Evolutionary conservation across 2,888 invertebrate genomes (phyloP), one percentile per base, ranked within the genome.

Genomic region (Synanthedon andrenaeformis): DNA sequence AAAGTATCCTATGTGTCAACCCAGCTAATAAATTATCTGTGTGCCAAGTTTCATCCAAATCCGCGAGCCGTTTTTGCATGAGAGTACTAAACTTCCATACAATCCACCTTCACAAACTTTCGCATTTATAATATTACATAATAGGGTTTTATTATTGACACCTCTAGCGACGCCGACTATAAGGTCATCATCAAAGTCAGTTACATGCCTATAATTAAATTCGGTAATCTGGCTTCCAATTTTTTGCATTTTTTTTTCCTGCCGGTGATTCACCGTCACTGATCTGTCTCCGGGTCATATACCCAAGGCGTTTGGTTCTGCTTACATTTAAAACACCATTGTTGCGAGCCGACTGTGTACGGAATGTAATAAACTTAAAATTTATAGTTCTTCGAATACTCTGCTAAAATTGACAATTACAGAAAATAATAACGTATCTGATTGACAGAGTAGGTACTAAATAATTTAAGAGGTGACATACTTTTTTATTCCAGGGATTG

Each of bases 231-330:
- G 45, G 45, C n/a, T n/a, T 45, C 14, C 12, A 12, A 35, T 14
- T 45, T 45, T 45, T 45, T 45, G n/a, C 45, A 13, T 74, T 72
- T 66, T 72, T n/a, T 70, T 65, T 63, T 58, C 56, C 62, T 41
- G 59, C 57, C 67, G 67, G 70, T 79, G 79, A 76, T 73, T 75
- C 72, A 72, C 61, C 64, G 60, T 58, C 64, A 62, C 65, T 61
- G 63, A 72, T 76, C 70, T 73, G 70, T 70, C 71, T 75, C 72
- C 76, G 77, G 78, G 70, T 74, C 76, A 74, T 72, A 67, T 70
- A 73, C 77, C 76, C 67, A 70, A 62, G 60, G 58, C 63, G 54
- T 57, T 56, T 45, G 52, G 52, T 54, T 57, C 53, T 55, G 35
- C 35, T 35, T 56, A 55, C 53, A 52, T 58, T 58, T 57, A 58